These are phyloP conservation scores for Lordiphosa stackelbergi DNA, from an alignment of 1,140 invertebrate genomes.

Conservation along the genomic window DNA sequence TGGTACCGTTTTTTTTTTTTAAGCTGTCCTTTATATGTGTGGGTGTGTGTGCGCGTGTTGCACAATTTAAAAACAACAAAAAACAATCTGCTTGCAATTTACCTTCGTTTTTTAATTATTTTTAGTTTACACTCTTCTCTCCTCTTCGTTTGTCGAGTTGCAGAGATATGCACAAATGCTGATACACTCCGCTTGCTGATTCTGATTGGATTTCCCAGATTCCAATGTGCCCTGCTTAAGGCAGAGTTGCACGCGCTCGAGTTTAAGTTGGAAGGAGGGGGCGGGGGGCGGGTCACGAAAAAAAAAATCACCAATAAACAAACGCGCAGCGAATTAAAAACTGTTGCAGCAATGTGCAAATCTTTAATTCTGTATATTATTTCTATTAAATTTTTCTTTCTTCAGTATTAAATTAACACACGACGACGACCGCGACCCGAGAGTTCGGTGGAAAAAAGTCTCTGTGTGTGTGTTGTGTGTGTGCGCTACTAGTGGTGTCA, in stretches of 20 bases:
- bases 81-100: conserved; percentile 59
- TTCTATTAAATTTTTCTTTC: not conserved
- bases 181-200: too few species aligned
- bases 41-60: conserved; percentile 25
- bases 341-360: not conserved
- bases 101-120: conserved; percentile 32
- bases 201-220: too few species aligned
- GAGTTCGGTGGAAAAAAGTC: not conserved
- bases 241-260: too few species aligned
- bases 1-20: conserved; percentile 43
- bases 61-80: conserved; percentile 18
- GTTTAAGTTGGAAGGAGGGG: too few species aligned
- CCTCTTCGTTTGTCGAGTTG: not conserved
- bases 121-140: conserved; percentile 4
- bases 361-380: not conserved
- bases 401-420: conserved; percentile 9
- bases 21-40: conserved; percentile 41
- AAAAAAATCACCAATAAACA: too few species aligned
- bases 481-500: too few species aligned
- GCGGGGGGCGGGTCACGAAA: too few species aligned
- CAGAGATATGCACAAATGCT: too few species aligned
- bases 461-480: too few species aligned
- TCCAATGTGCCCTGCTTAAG: too few species aligned
- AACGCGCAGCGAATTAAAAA: not conserved
- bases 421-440: conserved; percentile 6